A percentile compares a stretch with the other conserved stretches of the same genome.
These are phyloP conservation scores for Hermetia illucens DNA, from an alignment of 1,140 invertebrate species.

Conservation along the genomic window DNA sequence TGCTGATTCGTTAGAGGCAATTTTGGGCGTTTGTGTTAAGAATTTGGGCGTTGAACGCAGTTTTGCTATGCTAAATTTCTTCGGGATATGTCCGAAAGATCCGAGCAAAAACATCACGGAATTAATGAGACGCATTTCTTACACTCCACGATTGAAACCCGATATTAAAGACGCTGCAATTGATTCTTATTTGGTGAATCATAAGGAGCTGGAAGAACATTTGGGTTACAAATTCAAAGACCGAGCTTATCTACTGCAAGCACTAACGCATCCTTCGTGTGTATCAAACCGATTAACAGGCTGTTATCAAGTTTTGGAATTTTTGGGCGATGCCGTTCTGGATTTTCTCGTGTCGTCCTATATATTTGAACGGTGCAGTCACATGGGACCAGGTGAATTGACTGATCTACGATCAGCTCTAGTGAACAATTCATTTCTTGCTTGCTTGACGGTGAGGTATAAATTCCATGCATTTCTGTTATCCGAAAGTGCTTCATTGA, in stretches of 20 bases:
- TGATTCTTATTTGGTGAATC: constrained; percentile 33
- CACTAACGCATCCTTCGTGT: constrained; percentile 87
- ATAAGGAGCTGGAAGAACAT: constrained; percentile 39
- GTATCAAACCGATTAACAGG: constrained; percentile 69
- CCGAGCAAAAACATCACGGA: constrained; percentile 23
- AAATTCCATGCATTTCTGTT: constrained; percentile 62
- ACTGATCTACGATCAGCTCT: constrained; percentile 86
- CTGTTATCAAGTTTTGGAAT: constrained; percentile 90
- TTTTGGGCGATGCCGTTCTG: constrained; percentile 88
- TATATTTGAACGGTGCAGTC: constrained; percentile 59
- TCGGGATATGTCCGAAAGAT: constrained; percentile 44
- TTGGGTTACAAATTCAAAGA: constrained; percentile 53
- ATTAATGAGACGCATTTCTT: constrained; percentile 22
- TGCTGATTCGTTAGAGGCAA: constrained; percentile 70
- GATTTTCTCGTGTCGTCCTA: constrained; percentile 85
- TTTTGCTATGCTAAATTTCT: constrained; percentile 56
- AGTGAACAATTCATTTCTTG: constrained; percentile 92
- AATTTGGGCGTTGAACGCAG: constrained; percentile 37
- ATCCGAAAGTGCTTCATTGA: constrained; percentile 44
- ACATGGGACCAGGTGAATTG: constrained; percentile 65
- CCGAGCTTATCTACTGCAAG: constrained; percentile 52
- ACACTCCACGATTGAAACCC: constrained; percentile 23
- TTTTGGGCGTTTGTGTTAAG: constrained; percentile 63
- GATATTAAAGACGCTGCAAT: constrained; percentile 23
- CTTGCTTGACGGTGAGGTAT: constrained; percentile 72